Evolutionary conservation across 1,140 invertebrate genomes (phyloP).

Genomic region (Steinernema feltiae): DNA sequence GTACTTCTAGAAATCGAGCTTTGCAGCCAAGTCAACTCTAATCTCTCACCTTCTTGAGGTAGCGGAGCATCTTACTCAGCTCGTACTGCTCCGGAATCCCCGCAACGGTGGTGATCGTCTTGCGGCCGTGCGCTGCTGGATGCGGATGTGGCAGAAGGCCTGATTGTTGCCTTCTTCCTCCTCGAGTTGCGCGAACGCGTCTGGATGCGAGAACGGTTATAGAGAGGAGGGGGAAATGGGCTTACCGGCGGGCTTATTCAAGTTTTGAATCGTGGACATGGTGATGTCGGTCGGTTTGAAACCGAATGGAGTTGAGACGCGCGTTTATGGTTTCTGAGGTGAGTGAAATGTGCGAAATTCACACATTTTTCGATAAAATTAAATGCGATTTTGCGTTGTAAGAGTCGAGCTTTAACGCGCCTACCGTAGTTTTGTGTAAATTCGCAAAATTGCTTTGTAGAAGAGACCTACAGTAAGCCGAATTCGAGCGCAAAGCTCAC

Average conservation of each 20-base stretch:
- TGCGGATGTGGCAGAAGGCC: constrained; percentile 75
- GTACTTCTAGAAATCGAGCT: background rate
- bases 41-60: background rate
- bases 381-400: no score
- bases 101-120: constrained; percentile 95
- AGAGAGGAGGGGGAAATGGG: background rate
- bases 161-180: constrained; percentile 17
- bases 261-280: background rate
- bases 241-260: background rate
- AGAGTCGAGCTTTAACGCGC: no score
- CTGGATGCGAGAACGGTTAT: background rate
- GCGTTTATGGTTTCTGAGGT: no score
- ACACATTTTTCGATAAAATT: no score
- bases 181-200: constrained; percentile 7
- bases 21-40: background rate
- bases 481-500: no score
- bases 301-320: no score
- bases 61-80: background rate
- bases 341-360: no score
- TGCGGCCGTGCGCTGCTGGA: constrained; percentile 97
- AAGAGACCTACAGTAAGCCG: no score
- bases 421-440: no score
- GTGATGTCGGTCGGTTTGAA: background rate
- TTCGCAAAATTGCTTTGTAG: no score
- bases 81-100: constrained; percentile 64